Percentiles rank a stretch among this genome's conserved stretches.
phyloP scores from a whole-genome alignment of 1,140 invertebrate species.

The Capitella teleta region DNA sequence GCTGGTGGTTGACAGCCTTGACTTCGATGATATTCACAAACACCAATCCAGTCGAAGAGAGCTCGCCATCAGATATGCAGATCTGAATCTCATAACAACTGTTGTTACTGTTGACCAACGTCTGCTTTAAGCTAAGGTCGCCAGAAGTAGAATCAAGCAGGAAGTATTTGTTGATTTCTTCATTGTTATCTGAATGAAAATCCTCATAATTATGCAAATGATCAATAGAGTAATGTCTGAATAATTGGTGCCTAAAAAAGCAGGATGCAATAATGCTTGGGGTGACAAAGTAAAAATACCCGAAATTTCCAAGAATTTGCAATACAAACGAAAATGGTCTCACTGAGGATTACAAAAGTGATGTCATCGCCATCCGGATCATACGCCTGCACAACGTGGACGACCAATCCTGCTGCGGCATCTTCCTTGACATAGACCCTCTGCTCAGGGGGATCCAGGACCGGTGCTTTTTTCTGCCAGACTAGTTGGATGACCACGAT shows the following conservation, averaged over 20 bases:
- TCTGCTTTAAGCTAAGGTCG: neutral
- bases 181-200: no score
- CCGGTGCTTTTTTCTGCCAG: constrained; percentile 33
- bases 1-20: constrained; percentile 13
- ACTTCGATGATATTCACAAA: constrained; percentile 3
- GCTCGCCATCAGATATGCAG: constrained; percentile 1
- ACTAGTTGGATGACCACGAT: constrained; percentile 43
- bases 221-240: no score
- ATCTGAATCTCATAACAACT: constrained; percentile 5
- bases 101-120: neutral
- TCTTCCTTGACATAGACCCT: constrained; percentile 79
- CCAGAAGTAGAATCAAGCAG: constrained; percentile 2
- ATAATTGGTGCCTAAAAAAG: no score
- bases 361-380: constrained; percentile 65
- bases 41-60: neutral
- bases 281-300: no score
- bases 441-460: constrained; percentile 55
- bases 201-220: no score
- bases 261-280: no score
- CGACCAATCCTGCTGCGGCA: constrained; percentile 77
- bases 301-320: no score
- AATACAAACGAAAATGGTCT: neutral
- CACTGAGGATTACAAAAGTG: constrained; percentile 16
- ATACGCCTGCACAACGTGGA: constrained; percentile 77
- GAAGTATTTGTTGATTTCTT: no score